Percentiles rank a stretch among this genome's conserved stretches.
Evolutionary conservation across 2,888 invertebrate genomes (phyloP).

Genomic region (Drosophila meridiana): DNA sequence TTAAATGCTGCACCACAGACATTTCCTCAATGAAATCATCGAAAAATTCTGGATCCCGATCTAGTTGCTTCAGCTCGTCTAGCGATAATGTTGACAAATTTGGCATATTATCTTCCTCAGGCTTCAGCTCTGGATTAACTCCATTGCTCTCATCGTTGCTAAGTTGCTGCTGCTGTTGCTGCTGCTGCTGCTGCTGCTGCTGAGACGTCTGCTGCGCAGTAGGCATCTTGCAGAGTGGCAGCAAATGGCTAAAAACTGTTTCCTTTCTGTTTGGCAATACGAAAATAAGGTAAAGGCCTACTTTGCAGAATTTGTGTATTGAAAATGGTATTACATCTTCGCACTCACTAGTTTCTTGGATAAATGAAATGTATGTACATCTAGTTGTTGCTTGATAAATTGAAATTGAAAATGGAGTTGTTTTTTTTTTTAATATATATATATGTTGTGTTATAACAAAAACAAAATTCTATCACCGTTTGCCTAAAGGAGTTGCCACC

Average conservation of each 20-base stretch:
- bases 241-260: constrained; percentile 15
- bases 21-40: constrained; percentile 90
- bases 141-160: constrained; percentile 39
- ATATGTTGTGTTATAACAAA: constrained; percentile 49
- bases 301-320: background rate
- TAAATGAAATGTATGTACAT: constrained; percentile 1
- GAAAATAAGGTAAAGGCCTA: constrained; percentile 4
- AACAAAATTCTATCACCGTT: constrained; percentile 52
- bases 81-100: constrained; percentile 84
- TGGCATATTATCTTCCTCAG: constrained; percentile 69
- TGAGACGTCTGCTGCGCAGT: constrained; percentile 61
- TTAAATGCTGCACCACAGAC: constrained; percentile 89
- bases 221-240: constrained; percentile 53
- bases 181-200: constrained; percentile 25
- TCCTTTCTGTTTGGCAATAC: constrained; percentile 18
- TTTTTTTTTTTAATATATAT: constrained; percentile 2
- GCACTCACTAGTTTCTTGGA: constrained; percentile 19
- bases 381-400: constrained; percentile 7
- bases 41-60: constrained; percentile 89
- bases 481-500: constrained; percentile 40
- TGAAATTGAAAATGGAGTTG: constrained; percentile 22
- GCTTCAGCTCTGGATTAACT: constrained; percentile 34
- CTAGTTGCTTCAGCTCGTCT: constrained; percentile 90
- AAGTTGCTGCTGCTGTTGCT: constrained; percentile 25
- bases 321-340: background rate